Conservation (phyloP, 2,797 vertebrate genomes). For the Pachyuromys duprasi region DNA sequence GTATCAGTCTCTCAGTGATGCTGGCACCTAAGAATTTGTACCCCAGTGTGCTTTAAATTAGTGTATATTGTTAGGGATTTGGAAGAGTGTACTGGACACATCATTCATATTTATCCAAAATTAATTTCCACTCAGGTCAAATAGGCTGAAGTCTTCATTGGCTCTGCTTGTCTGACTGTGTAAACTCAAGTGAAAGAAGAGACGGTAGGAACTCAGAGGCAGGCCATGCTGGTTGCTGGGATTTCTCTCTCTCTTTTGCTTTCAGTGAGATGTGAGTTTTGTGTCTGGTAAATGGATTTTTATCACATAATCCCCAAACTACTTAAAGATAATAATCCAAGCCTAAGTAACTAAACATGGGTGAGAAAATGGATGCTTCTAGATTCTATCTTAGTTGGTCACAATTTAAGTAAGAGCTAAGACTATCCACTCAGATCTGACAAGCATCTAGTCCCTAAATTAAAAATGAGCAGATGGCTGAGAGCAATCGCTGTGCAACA, state of each 20-base stretch:
- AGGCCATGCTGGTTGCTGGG: not conserved
- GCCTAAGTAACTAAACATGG: not conserved
- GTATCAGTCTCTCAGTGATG: not conserved
- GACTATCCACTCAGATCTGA: not conserved
- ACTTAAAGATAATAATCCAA: constrained; percentile 54
- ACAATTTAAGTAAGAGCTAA: not conserved
- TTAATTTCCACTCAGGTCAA: not conserved
- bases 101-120: not conserved
- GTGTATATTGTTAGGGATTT: not conserved
- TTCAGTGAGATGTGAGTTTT: constrained; percentile 12
- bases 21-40: not conserved
- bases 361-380: constrained; percentile 1
- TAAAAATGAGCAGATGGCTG: not conserved
- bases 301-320: constrained; percentile 43
- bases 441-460: not conserved
- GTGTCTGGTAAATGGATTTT: not conserved
- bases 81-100: not conserved
- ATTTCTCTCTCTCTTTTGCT: not conserved
- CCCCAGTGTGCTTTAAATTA: not conserved
- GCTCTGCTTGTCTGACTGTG: not conserved
- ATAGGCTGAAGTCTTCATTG: not conserved
- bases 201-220: not conserved
- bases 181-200: not conserved
- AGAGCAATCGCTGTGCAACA: not conserved
- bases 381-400: not conserved